phyloP scores from a whole-genome alignment of 2,888 invertebrate genomes.

The Eumacrocentrus americanus region DNA sequence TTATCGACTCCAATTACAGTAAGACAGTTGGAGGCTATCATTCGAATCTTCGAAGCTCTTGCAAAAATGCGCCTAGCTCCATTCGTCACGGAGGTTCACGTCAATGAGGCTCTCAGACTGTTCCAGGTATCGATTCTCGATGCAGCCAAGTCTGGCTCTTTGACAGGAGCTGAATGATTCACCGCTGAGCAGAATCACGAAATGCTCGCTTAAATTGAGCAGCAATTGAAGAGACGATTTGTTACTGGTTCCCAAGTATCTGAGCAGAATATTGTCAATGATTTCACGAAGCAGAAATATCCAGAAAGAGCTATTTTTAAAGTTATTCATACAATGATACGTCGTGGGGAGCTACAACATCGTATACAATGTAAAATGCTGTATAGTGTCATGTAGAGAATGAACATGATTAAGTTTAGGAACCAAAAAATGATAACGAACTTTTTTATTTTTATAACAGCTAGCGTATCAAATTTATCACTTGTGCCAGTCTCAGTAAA shows the following conservation, averaged over 20 bases:
- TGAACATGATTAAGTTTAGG: background rate
- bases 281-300: slow-evolving; percentile 84
- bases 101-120: slow-evolving; percentile 92
- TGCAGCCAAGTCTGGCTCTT: slow-evolving; percentile 90
- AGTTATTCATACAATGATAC: slow-evolving; percentile 92
- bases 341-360: slow-evolving; percentile 96
- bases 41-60: slow-evolving; percentile 93
- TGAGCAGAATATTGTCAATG: slow-evolving; percentile 90
- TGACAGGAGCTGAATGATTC: slow-evolving; percentile 96
- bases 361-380: slow-evolving; percentile 97
- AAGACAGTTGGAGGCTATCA: slow-evolving; percentile 93
- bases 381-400: slow-evolving; percentile 80
- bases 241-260: slow-evolving; percentile 96
- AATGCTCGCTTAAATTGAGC: slow-evolving; percentile 85
- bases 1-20: slow-evolving; percentile 94
- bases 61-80: slow-evolving; percentile 96
- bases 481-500: slow-evolving; percentile 8
- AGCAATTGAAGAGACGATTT: slow-evolving; percentile 91
- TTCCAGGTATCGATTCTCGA: slow-evolving; percentile 98
- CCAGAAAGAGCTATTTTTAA: slow-evolving; percentile 85
- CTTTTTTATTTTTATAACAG: slow-evolving; percentile 11
- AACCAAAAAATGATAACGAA: background rate
- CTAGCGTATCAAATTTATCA: slow-evolving; percentile 1
- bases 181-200: slow-evolving; percentile 95
- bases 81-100: slow-evolving; percentile 89